A percentile compares a stretch with the other conserved stretches of the same genome.
Conservation (phyloP, 2,113 vertebrate genomes). For the Craseonycteris thonglongyai region DNA sequence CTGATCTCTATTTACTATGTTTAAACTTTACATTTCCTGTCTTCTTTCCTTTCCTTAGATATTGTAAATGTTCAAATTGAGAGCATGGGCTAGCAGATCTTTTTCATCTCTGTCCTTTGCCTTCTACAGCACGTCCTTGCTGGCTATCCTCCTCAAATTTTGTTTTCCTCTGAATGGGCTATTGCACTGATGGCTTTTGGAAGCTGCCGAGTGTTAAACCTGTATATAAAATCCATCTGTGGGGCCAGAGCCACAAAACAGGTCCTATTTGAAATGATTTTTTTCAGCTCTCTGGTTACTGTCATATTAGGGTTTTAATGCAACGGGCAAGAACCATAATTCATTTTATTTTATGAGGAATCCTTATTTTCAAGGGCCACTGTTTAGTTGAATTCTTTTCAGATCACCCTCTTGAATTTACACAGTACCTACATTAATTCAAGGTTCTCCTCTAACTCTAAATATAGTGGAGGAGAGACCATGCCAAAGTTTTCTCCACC, state of each 20-base stretch:
- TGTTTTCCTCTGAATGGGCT: constrained; percentile 52
- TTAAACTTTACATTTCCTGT: not conserved
- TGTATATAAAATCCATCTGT: constrained; percentile 54
- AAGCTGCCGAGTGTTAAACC: constrained; percentile 52
- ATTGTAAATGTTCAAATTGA: not conserved
- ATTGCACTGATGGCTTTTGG: constrained; percentile 51
- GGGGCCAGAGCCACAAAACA: constrained; percentile 4
- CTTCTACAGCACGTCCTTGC: constrained; percentile 59
- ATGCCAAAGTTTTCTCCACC: not conserved
- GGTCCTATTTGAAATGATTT: not conserved
- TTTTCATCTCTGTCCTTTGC: constrained; percentile 35
- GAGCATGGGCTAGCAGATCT: not conserved
- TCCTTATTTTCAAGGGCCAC: constrained; percentile 42
- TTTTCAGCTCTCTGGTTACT: constrained; percentile 25
- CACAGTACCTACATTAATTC: not conserved
- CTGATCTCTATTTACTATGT: not conserved
- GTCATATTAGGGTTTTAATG: constrained; percentile 12
- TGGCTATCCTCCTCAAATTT: constrained; percentile 54
- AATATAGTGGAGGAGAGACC: not conserved
- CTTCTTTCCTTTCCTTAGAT: not conserved
- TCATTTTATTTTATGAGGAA: constrained; percentile 58
- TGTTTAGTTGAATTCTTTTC: constrained; percentile 51
- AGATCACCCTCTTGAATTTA: constrained; percentile 9
- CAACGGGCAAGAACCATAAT: constrained; percentile 34
- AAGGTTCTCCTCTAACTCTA: not conserved